These are phyloP conservation scores for Collichthys lucidus DNA, from an alignment of 2,113 vertebrate species.

Conservation along the genomic window DNA sequence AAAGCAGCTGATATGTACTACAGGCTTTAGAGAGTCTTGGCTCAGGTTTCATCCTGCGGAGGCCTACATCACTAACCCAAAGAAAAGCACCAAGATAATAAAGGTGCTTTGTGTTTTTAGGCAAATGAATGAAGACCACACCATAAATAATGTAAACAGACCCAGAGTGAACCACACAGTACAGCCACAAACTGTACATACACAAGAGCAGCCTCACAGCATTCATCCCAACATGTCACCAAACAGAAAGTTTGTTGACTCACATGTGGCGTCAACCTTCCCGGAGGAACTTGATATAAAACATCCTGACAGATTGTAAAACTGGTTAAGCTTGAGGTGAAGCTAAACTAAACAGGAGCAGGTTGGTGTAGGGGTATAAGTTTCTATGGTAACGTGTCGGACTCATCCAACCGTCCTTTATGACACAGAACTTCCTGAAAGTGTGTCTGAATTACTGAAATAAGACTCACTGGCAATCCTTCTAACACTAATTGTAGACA, in stretches of 20 bases:
- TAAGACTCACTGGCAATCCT: too few relatives aligned
- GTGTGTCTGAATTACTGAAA: background rate
- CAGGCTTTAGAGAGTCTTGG: conserved; percentile 4
- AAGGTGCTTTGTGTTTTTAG: background rate
- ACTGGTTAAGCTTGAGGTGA: background rate
- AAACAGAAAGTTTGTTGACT: background rate
- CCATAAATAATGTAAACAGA: background rate
- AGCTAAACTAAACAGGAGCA: background rate
- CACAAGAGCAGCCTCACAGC: background rate
- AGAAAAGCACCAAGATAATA: background rate
- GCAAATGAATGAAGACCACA: background rate
- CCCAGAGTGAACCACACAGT: background rate
- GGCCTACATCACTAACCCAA: background rate
- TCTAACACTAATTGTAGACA: background rate
- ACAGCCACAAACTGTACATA: background rate
- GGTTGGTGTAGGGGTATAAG: background rate
- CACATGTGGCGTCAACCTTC: too few relatives aligned
- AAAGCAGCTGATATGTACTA: conserved; percentile 32
- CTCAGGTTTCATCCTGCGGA: conserved; percentile 38
- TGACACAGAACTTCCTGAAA: background rate
- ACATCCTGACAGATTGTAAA: background rate
- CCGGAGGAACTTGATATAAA: too few relatives aligned
- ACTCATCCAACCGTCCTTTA: background rate
- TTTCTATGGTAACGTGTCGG: background rate
- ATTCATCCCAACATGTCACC: background rate